Percentiles rank a stretch among this genome's conserved stretches.
These are phyloP conservation scores for Druon quercuslanigerum DNA, from an alignment of 1,140 invertebrate species.

Conservation along the genomic window DNA sequence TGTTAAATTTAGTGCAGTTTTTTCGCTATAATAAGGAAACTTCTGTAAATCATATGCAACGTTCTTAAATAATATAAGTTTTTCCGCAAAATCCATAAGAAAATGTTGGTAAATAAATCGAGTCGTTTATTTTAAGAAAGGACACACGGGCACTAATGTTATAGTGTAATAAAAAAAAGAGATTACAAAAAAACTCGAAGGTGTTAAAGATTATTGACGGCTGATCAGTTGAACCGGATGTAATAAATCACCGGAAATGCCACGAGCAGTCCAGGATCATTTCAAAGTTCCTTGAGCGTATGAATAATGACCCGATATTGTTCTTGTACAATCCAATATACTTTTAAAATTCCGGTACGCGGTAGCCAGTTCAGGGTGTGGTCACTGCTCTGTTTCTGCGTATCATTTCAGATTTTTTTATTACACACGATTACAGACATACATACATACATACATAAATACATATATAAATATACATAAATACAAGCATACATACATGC, in stretches of 20 bases:
- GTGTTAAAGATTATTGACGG: background rate
- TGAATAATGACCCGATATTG: slow-evolving; percentile 1
- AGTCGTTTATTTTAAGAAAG: no score
- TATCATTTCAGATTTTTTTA: background rate
- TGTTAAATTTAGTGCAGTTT: no score
- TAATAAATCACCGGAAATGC: slow-evolving; percentile 16
- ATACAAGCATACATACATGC: background rate
- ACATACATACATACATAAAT: background rate
- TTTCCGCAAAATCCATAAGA: no score
- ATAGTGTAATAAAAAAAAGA: no score
- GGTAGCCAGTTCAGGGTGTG: slow-evolving; percentile 1
- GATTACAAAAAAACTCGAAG: no score
- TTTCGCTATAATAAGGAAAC: no score
- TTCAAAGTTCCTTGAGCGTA: slow-evolving; percentile 3
- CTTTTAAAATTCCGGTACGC: background rate
- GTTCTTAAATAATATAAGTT: no score
- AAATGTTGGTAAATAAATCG: no score
- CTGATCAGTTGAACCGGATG: background rate
- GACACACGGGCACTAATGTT: no score
- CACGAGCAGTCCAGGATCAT: background rate
- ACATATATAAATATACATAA: no score
- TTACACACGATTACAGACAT: background rate
- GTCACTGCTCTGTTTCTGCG: background rate
- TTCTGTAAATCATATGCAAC: no score
- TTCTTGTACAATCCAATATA: background rate